Evolutionary conservation across 2,888 invertebrate genomes (phyloP), one percentile per base, ranked within the genome.

Genomic region (Drosophila neoperkinsi): DNA sequence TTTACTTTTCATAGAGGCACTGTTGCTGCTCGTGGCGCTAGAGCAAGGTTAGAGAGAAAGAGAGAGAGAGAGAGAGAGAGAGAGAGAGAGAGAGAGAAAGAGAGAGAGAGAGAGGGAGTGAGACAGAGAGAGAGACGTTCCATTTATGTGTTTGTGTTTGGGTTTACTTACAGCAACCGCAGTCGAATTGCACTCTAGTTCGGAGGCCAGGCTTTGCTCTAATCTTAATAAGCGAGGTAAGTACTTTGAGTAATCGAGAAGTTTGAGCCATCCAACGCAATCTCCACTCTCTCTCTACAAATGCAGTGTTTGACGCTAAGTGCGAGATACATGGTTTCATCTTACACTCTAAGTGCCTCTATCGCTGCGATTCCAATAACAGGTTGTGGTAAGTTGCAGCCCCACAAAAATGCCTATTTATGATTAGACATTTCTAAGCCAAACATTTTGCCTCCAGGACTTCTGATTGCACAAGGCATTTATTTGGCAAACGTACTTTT

Each of bases 1-100:
- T 81, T 77, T 85, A 77, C 83, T 85, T 83, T 85, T 58, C 65
- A 56, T 57, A 10, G 38, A 33, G 60, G 34, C 49, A 43, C 56
- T 68, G 59, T 64, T 67, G 53, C 63, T 72, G 57, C 25, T 52
- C 5, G 31, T 67, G 43, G 52, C 62, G 36, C 52, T 52, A 11
- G n/a, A 28, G 33, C 28, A 28, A 30, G 56, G 38, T 56, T 13
- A 30, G 55, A 13, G 4, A 25, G 13, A 25, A 21, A 18, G 2
- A 18, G 5, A 34, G 3, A 34, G 1, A 1, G 7, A 4, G 9
- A 34, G 21, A 33, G 16, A 25, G 1, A 10, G n/a, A 11, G 4
- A 30, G 5, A 34, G 1, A 34, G 0, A 5, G 18, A 0, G 10
- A 5, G 25, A 1, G 13, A 7, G 9, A 34, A 7, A 33, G 21